Evolutionary conservation across 2,113 vertebrate species (phyloP).

Genomic region (Lates calcarifer): DNA sequence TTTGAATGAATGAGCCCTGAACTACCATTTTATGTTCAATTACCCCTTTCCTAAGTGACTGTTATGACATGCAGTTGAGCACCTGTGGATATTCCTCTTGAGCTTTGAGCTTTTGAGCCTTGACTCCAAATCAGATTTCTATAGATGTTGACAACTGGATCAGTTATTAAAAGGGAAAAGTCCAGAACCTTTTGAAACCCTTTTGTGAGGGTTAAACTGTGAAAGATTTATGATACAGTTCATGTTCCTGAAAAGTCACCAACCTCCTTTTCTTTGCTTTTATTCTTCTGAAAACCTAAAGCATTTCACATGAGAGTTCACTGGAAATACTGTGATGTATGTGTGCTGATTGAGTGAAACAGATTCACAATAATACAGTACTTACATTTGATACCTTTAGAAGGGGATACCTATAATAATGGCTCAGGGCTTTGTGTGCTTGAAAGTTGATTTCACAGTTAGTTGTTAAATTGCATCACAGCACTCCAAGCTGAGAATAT

Average conservation of each 20-base stretch:
- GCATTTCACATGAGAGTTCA: conserved; percentile 22
- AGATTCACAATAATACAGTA: conserved; percentile 40
- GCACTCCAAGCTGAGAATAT: conserved; percentile 40
- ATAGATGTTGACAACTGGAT: conserved; percentile 9
- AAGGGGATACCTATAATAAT: conserved; percentile 40
- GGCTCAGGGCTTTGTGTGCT: conserved; percentile 8
- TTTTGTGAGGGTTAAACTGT: conserved; percentile 1
- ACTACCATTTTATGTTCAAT: conserved; percentile 49
- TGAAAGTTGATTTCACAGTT: conserved; percentile 71
- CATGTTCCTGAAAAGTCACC: conserved; percentile 12
- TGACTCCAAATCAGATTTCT: conserved; percentile 26
- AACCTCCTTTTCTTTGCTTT: neutral
- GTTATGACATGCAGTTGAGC: conserved; percentile 48
- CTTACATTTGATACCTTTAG: conserved; percentile 27
- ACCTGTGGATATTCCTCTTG: conserved; percentile 54
- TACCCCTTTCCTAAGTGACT: conserved; percentile 57
- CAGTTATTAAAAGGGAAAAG: neutral
- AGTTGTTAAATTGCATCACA: conserved; percentile 65
- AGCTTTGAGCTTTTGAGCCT: conserved; percentile 19
- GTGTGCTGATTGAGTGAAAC: conserved; percentile 26
- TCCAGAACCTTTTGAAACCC: neutral
- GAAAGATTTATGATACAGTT: neutral
- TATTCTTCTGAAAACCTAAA: neutral
- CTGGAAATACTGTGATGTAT: conserved; percentile 6
- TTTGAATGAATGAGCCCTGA: conserved; percentile 41